Base-by-base conservation (phyloP, 2,888 invertebrate species). In the Agriopis aurantiaria region DNA sequence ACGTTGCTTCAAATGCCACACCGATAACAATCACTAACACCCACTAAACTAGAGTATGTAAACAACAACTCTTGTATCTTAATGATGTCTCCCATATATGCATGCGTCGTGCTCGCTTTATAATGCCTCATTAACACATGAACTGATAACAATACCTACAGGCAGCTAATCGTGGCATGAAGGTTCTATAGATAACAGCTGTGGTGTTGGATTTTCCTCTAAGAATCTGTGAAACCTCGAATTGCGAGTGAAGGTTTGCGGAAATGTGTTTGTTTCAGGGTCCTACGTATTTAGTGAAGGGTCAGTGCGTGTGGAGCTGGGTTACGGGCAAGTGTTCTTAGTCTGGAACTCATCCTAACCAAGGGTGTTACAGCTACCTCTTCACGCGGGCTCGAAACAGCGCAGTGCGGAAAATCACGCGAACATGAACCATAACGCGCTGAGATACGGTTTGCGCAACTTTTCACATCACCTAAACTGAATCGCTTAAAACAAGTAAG, bases 141-240 rank as follows among this genome's bases (percentile, higher is more conserved):
- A 51, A 61, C 61, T 61, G 61, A 61, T 61, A 61, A 61, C 17
- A 61, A 53, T 62, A 62, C 61, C 52, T 60, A 60, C 60, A 14
- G 51, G 48, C 9, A 43, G 23, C 23, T 61, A 60, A 55, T 62
- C 53, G 53, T 45, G 52, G 11, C 11, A 23, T 17, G 62, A 62
- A 53, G 62, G 53, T 53, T 62, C 49, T 55, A 33, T 53, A n/a
- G 62, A 62, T 62, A 62, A 62, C 62, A 17, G 33, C 48, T 3
- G 60, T n/a, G 23, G 45, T 41, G 49, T 52, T 43, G 53, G 12
- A 46, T 62, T 62, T 62, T 53, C 62, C 62, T 62, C n/a, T 23
- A 43, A 53, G 53, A 17, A 53, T 53, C 53, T 52, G 43, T 61
- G 23, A 8, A 52, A 23, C 61, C 60, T 60, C 60, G 40, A 59